Base-by-base conservation (phyloP, 2,888 invertebrate genomes). In the Orchesellides sinensis region DNA sequence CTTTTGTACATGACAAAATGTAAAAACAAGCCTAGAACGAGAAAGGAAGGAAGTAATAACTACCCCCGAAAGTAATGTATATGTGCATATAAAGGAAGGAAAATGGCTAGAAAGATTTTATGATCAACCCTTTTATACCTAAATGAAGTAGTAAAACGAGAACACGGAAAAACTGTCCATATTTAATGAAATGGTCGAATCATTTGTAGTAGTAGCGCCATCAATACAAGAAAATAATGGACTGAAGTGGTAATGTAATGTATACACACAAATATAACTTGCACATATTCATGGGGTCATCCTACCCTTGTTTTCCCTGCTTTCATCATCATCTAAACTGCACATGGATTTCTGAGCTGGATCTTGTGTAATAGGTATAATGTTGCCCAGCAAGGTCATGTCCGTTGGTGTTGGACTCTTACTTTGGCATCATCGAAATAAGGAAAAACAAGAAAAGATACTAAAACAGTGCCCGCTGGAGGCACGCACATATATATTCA, bases 141-240 rank as follows among this genome's bases (percentile, higher is more conserved):
- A 70, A 79, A 79, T 79, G 70, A 79, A 79, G 79, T 79, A 79
- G 79, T 79, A 78, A 70, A 70, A 78, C 49, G 29, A 52, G 40
- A 63, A 70, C 63, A 78, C 69, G 79, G 70, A 52, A 65, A 79
- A 70, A 70, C 52, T 70, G 65, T 79, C 79, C 79, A 79, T 79
- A 79, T 70, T 79, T 79, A 79, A 79, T 70, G 79, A 79, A 79
- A 79, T 70, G 70, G 70, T 8, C 35, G 6, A 40, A 70, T 79
- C 70, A 79, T 79, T 79, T 70, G 70, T 70, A 79, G 63, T n/a
- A n/a, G n/a, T 40, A 63, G 63, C 54, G 29, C 70, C 69, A 77
- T 77, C 77, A 77, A 77, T 77, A 68, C 68, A 68, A 17, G 54
- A 29, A 40, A 19, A 74, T 65, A 74, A 52, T 75, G 74, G 74